Evolutionary conservation across 2,113 vertebrate species (phyloP).

Genomic region (Peromyscus leucopus): DNA sequence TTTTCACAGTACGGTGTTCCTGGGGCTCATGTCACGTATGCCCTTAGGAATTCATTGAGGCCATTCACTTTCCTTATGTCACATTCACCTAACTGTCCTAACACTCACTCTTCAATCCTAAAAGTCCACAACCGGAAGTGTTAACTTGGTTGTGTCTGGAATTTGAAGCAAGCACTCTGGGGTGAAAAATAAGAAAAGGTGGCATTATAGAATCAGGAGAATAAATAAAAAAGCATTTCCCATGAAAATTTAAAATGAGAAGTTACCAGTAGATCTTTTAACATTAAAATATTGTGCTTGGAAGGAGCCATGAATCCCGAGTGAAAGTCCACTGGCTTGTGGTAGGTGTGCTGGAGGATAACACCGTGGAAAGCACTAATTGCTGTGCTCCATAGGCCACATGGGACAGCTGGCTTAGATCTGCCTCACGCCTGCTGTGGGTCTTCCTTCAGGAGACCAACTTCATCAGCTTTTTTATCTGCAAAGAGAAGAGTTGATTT

Average conservation of each 20-base stretch:
- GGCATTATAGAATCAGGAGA: background rate
- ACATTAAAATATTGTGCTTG: background rate
- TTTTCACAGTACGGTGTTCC: background rate
- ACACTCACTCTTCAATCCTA: background rate
- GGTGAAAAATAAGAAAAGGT: background rate
- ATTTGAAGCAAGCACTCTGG: background rate
- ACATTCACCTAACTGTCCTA: background rate
- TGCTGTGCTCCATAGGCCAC: background rate
- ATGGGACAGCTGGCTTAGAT: conserved; percentile 33
- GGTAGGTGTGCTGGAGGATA: background rate
- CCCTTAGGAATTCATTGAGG: background rate
- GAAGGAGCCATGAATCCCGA: background rate
- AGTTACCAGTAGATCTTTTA: background rate
- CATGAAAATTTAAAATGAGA: background rate
- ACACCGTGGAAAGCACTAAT: conserved; percentile 53
- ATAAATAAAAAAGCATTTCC: background rate
- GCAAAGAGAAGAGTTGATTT: background rate
- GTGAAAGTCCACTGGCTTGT: background rate
- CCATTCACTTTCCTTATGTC: background rate
- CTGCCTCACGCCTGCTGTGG: background rate
- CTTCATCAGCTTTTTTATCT: background rate
- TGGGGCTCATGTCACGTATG: background rate
- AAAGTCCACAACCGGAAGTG: background rate
- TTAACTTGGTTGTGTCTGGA: background rate
- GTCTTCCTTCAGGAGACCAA: background rate